Evolutionary conservation across 2,113 vertebrate genomes (phyloP), one percentile per base, ranked within the genome.

Genomic region (Egretta garzetta): DNA sequence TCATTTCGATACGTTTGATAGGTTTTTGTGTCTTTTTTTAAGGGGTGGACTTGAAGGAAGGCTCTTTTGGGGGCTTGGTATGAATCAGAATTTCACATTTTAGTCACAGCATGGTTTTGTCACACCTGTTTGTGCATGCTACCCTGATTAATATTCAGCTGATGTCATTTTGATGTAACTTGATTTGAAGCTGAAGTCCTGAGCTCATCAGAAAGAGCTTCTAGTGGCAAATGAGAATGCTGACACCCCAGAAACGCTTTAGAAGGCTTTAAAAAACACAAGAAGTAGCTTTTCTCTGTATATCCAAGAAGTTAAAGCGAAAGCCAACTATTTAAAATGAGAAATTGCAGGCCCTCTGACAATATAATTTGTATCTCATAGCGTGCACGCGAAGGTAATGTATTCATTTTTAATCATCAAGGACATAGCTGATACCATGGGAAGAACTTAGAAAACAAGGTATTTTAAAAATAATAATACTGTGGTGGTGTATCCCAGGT

Each of bases 191-290:
- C 91, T 41, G 91, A 97, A 96, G 88, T 95, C 91, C 96, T 90
- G 94, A 85, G 93, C 82, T 97, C 96, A 97, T 98, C 97, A 96
- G 82, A 98, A 98, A 97, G 86, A 95, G 63, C 88, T 96, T 95
- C 96, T 94, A n/a, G 76, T 96, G 88, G 72, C 92, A 97, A 93
- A 80, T 97, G 93, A 96, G 95, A 98, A 91, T 96, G 90, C 95
- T 96, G 96, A 97, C 93, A 55, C 77, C 59, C 87, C 73, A 94
- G 86, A 96, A 96, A 94, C 74, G 72, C 86, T 91, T 88, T 70
- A 88, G 75, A 86, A 90, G 14, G 68, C 93, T 95, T 89, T 96
- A 86, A 96, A 97, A 98, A 97, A 43, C 56, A 94, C 83, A 93
- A 93, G 96, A 95, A 96, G 58, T 79, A 85, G 90, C 72, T 97